Evolutionary conservation across 2,797 vertebrate genomes (phyloP).

Genomic region (Lagodon rhomboides): DNA sequence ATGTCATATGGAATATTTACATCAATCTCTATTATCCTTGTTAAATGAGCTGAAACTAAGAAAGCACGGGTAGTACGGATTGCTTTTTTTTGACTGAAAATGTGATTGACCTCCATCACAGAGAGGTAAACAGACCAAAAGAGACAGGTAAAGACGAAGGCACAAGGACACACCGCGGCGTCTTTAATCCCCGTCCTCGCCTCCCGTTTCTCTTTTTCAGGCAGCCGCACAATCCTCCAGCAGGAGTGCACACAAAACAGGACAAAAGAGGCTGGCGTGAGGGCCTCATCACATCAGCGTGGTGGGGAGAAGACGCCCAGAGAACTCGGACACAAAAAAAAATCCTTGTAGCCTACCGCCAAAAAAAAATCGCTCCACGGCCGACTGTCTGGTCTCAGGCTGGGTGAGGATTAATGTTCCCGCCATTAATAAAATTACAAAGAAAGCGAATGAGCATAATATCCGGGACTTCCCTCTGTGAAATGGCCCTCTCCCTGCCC

Average conservation of each 20-base stretch:
- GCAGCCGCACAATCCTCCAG: slow-evolving; percentile 19
- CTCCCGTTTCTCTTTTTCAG: slow-evolving; percentile 18
- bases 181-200: slow-evolving; percentile 11
- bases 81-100: slow-evolving; percentile 57
- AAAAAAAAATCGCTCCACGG: slow-evolving; percentile 30
- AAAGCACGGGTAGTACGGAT: slow-evolving; percentile 43
- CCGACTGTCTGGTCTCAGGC: slow-evolving; percentile 46
- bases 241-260: slow-evolving; percentile 30
- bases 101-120: slow-evolving; percentile 56
- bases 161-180: slow-evolving; percentile 34
- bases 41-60: slow-evolving; percentile 68
- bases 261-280: slow-evolving; percentile 25
- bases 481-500: slow-evolving; percentile 53
- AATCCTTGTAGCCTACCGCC: slow-evolving; percentile 36
- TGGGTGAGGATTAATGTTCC: slow-evolving; percentile 58
- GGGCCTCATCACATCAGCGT: slow-evolving; percentile 21
- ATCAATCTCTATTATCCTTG: slow-evolving; percentile 73
- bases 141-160: slow-evolving; percentile 47
- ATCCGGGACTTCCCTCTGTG: slow-evolving; percentile 46
- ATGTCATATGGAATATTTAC: slow-evolving; percentile 70
- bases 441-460: slow-evolving; percentile 57
- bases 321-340: slow-evolving; percentile 21
- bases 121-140: slow-evolving; percentile 39
- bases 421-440: slow-evolving; percentile 61
- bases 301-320: slow-evolving; percentile 1